Base-by-base conservation (phyloP, 2,797 vertebrate species). In the Crocidura indochinensis region DNA sequence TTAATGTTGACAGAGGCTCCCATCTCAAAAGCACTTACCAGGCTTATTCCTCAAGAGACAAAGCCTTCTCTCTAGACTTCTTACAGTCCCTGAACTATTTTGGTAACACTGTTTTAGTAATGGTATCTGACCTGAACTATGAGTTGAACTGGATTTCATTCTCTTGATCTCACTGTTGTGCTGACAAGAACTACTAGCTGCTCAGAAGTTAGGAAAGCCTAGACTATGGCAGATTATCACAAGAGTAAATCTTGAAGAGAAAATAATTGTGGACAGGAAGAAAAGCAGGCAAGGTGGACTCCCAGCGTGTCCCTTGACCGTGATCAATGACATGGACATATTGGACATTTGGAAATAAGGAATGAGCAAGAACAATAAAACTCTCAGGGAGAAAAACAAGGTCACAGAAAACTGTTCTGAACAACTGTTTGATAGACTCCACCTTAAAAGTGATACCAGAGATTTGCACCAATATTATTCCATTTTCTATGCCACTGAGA, bases 121-220 rank as follows among this genome's bases (percentile, higher is more conserved):
- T 64, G 27, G 68, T 15, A 44, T 75, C 38, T 87, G 6, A 62
- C 76, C 49, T 64, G 65, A 87, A 75, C 86, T 51, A 65, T 26
- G 24, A 29, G 29, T 60, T 71, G 47, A 67, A 72, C 12, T 49
- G 49, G 65, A 71, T 60, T 44, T 44, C 22, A 6, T 68, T 75
- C 10, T 67, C 38, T 47, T 82, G 76, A 79, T 44, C 24, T 7
- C 53, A 75, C 53, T 26, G 15, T 62, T 60, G 10, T 1, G 15
- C 31, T 73, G 69, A 31, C 56, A 17, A 69, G 46, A 75, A 22
- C 49, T 64, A 82, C 2, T 44, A 19, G 44, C 26, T 56, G 49
- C 49, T 24, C 53, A 27, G 51, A 75, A 62, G 31, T 56, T 56
- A 56, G 53, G 53, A 56, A 49, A 73, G 79, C 46, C 38, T 77